Percentiles rank a stretch among this genome's conserved stretches.
Evolutionary conservation across 2,888 invertebrate genomes (phyloP).

Genomic region (Rhagium mordax): DNA sequence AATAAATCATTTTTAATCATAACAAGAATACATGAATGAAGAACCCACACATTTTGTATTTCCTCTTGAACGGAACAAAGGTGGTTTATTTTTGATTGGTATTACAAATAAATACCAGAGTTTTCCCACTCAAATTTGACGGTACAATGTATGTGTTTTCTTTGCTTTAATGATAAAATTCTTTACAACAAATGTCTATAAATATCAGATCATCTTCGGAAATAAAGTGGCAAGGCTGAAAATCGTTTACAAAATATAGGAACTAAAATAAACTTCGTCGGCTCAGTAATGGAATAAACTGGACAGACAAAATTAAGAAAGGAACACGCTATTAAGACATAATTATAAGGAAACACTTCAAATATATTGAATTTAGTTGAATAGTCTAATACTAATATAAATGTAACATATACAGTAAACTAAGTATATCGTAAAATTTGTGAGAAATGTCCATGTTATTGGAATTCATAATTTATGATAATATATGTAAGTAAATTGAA

Average conservation of each 20-base stretch:
- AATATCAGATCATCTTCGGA: background rate
- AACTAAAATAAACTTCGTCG: background rate
- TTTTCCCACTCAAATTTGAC: background rate
- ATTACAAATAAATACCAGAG: background rate
- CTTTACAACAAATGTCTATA: background rate
- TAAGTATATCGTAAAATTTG: too few species aligned
- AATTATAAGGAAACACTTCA: background rate
- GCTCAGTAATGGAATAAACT: background rate
- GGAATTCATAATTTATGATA: too few species aligned
- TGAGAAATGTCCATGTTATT: too few species aligned
- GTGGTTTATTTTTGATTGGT: background rate
- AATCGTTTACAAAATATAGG: background rate
- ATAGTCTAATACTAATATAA: background rate
- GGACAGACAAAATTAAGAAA: constrained; percentile 17
- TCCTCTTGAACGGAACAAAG: background rate
- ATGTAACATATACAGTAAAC: too few species aligned
- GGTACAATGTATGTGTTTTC: background rate
- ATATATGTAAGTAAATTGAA: too few species aligned
- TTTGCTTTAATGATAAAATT: background rate
- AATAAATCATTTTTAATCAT: background rate
- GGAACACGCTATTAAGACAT: constrained; percentile 3
- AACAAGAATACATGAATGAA: background rate
- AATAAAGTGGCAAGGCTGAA: background rate
- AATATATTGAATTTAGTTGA: background rate
- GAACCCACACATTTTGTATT: background rate